These are phyloP conservation scores for Trilocha varians DNA, from an alignment of 2,888 invertebrate species.

Conservation along the genomic window DNA sequence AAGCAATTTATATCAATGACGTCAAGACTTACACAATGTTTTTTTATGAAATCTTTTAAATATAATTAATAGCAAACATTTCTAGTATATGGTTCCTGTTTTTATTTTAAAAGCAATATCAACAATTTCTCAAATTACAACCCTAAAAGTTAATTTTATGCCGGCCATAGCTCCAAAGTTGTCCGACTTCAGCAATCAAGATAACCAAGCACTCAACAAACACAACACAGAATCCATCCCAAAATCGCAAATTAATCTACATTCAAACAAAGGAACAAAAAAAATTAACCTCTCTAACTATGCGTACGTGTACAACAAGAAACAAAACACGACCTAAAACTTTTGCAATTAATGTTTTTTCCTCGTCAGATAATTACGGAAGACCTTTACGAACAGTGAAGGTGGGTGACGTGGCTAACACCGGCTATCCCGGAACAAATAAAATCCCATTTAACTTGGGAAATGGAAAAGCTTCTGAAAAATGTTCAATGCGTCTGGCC, in stretches of 20 bases:
- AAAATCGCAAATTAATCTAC: neutral
- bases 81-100: too few relatives aligned
- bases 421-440: slow-evolving; percentile 23
- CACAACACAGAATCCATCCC: slow-evolving; percentile 7
- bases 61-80: too few relatives aligned
- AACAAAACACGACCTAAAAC: slow-evolving; percentile 4
- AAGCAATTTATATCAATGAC: too few relatives aligned
- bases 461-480: slow-evolving; percentile 2
- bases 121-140: too few relatives aligned
- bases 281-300: neutral
- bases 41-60: too few relatives aligned
- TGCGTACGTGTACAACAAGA: neutral
- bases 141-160: too few relatives aligned
- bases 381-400: slow-evolving; percentile 24
- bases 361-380: slow-evolving; percentile 28
- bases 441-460: slow-evolving; percentile 22
- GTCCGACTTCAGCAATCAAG: too few relatives aligned
- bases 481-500: neutral
- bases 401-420: slow-evolving; percentile 24
- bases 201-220: slow-evolving; percentile 2
- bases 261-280: neutral
- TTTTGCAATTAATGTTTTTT: slow-evolving; percentile 38
- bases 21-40: neutral
- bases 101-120: too few relatives aligned
- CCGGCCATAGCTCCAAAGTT: too few relatives aligned